These are phyloP conservation scores for Lithophane leautieri DNA, from an alignment of 2,888 invertebrate genomes.

Conservation along the genomic window DNA sequence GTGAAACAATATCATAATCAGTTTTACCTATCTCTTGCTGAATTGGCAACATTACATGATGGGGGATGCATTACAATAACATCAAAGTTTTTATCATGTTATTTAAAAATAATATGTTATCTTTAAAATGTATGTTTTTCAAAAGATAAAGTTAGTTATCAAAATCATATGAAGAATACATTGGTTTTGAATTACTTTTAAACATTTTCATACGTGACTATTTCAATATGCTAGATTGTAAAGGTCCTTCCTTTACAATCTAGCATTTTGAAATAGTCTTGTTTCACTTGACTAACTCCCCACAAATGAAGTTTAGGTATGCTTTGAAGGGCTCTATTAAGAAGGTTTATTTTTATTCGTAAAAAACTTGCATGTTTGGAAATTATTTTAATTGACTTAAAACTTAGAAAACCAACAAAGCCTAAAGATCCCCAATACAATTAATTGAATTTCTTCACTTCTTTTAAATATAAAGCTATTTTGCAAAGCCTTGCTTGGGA, in stretches of 20 bases:
- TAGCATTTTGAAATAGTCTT: background rate
- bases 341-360: background rate
- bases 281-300: background rate
- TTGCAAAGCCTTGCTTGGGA: background rate
- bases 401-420: background rate
- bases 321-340: background rate
- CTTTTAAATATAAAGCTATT: background rate
- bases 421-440: background rate
- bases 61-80: conserved; percentile 7
- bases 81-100: conserved; percentile 25
- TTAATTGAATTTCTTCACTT: background rate
- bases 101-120: conserved; percentile 19
- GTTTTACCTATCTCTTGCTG: background rate
- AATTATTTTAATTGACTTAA: background rate
- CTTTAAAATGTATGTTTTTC: conserved; percentile 21
- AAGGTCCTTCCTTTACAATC: background rate
- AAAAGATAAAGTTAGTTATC: conserved; percentile 38
- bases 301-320: conserved; percentile 8
- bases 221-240: too few relatives aligned
- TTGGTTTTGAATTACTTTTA: conserved; percentile 23
- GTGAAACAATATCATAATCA: background rate
- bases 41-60: conserved; percentile 32
- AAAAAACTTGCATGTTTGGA: background rate
- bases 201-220: conserved; percentile 4
- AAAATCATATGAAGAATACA: conserved; percentile 13